Evolutionary conservation across 2,113 vertebrate species (phyloP).

Genomic region (Sapajus apella): DNA sequence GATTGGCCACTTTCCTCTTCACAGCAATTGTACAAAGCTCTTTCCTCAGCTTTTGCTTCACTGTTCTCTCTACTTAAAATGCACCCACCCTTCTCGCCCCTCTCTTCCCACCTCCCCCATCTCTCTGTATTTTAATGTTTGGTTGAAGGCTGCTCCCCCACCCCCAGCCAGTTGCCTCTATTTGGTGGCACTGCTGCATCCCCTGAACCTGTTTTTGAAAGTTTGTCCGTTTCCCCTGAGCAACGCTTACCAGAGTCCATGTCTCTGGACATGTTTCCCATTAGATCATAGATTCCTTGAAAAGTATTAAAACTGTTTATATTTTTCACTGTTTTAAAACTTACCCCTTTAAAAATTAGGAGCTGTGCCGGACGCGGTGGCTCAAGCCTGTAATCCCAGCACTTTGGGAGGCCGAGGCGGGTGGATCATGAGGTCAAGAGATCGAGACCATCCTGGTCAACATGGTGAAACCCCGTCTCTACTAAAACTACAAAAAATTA

Average conservation of each 20-base stretch:
- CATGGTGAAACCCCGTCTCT: no score
- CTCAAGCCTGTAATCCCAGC: no score
- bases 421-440: no score
- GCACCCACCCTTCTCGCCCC: background rate
- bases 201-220: background rate
- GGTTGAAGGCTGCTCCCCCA: background rate
- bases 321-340: background rate
- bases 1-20: background rate
- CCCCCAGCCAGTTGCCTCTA: background rate
- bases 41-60: background rate
- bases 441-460: no score
- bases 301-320: background rate
- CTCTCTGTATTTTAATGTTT: background rate
- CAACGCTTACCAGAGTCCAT: background rate
- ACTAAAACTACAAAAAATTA: no score
- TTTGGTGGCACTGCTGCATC: background rate
- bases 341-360: background rate
- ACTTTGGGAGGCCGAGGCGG: no score
- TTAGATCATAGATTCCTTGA: background rate
- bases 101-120: background rate
- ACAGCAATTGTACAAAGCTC: background rate
- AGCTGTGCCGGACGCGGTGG: no score
- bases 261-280: background rate
- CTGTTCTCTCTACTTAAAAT: background rate
- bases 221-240: background rate